These are phyloP conservation scores for Dexiosoma caninum DNA, from an alignment of 2,888 invertebrate genomes.

Conservation along the genomic window DNA sequence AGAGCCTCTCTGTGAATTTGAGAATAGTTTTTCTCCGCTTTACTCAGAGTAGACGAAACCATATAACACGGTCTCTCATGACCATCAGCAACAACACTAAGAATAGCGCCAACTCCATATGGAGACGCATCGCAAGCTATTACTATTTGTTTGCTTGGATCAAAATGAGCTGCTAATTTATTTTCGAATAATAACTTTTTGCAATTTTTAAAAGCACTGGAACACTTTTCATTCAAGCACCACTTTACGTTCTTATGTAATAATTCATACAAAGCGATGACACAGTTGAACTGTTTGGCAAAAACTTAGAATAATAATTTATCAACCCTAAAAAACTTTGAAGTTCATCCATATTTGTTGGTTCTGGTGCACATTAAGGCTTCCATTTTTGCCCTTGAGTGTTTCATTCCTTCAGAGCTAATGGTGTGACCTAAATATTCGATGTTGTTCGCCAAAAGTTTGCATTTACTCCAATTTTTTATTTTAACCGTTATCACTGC, in stretches of 20 bases:
- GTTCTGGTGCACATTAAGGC: slow-evolving; percentile 26
- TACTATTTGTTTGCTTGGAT: slow-evolving; percentile 25
- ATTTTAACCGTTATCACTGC: too few species aligned
- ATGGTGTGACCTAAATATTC: slow-evolving; percentile 50
- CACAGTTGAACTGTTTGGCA: too few species aligned
- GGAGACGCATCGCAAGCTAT: slow-evolving; percentile 22
- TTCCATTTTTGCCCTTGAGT: slow-evolving; percentile 48
- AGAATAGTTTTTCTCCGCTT: slow-evolving; percentile 23
- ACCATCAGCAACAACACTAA: background rate
- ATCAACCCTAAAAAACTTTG: slow-evolving; percentile 44
- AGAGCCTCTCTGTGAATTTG: too few species aligned
- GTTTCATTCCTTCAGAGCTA: slow-evolving; percentile 51
- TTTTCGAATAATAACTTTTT: slow-evolving; percentile 26
- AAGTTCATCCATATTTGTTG: slow-evolving; percentile 13
- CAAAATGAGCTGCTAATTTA: slow-evolving; percentile 24
- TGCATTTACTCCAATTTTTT: too few species aligned
- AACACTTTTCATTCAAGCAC: slow-evolving; percentile 19
- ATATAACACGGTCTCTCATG: slow-evolving; percentile 16
- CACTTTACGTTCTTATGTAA: slow-evolving; percentile 44
- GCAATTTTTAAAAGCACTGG: slow-evolving; percentile 1
- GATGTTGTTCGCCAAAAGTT: slow-evolving; percentile 35
- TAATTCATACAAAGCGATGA: slow-evolving; percentile 34
- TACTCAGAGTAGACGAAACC: slow-evolving; percentile 13
- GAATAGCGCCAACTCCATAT: too few species aligned
- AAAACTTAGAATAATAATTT: slow-evolving; percentile 39